Percentiles rank a stretch among this genome's conserved stretches.
phyloP scores from a whole-genome alignment of 2,888 invertebrate genomes.

The Pandemis heparana region DNA sequence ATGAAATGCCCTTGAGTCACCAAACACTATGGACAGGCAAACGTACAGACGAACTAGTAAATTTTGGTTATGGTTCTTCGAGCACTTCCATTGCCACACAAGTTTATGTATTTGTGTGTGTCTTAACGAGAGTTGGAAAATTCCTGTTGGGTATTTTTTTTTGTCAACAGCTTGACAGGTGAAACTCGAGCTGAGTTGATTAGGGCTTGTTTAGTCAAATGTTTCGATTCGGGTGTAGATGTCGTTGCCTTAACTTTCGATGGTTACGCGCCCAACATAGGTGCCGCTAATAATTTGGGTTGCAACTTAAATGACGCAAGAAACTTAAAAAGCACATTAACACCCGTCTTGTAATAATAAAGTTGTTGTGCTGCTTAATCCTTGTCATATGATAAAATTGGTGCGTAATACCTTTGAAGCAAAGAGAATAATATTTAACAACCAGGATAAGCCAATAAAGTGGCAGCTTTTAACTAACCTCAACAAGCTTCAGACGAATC shows the following conservation, averaged over 20 bases:
- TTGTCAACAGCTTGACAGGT: constrained; percentile 24
- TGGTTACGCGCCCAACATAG: constrained; percentile 4
- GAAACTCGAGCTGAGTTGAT: constrained; percentile 26
- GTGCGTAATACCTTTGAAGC: constrained; percentile 11
- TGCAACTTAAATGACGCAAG: constrained; percentile 7
- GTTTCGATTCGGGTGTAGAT: constrained; percentile 19
- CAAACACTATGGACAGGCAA: constrained; percentile 46
- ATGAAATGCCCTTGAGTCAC: constrained; percentile 32
- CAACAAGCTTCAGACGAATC: constrained; percentile 30
- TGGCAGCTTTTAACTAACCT: constrained; percentile 8
- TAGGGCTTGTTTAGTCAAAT: constrained; percentile 16
- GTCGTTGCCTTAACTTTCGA: constrained; percentile 27
- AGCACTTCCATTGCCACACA: constrained; percentile 46
- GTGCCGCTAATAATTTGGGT: constrained; percentile 2
- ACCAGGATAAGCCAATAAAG: neutral
- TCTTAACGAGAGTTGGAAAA: constrained; percentile 43
- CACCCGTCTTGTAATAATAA: neutral
- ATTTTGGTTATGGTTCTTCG: constrained; percentile 48
- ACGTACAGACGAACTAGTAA: constrained; percentile 46
- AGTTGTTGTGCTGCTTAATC: constrained; percentile 1
- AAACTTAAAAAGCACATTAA: neutral
- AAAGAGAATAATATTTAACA: neutral
- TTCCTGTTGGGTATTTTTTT: constrained; percentile 44
- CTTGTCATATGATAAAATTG: constrained; percentile 22
- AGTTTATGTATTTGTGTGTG: constrained; percentile 46